Base-by-base conservation (phyloP, 2,113 vertebrate genomes). In the Limanda limanda region DNA sequence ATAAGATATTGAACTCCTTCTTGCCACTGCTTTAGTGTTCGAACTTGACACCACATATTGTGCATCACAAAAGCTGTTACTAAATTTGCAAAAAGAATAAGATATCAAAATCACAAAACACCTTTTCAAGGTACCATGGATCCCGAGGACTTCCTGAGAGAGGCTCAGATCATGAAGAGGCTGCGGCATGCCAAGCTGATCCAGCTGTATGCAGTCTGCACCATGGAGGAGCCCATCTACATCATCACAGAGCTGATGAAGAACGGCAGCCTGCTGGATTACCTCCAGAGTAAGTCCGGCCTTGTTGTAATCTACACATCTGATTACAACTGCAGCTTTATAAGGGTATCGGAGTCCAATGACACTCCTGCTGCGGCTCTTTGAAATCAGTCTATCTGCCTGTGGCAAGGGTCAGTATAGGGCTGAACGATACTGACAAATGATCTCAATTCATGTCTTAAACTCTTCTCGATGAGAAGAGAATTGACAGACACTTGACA, bases 231-330 rank as follows among this genome's bases (percentile, higher is more conserved):
- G 65, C 98, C 98, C 76, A 94, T 99, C 91, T 99, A 97, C 95
- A 99, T 99, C 92, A 95, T 99, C 92, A 99, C 98, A 0, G 98
- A 99, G 91, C 94, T 99, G 86, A 99, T 99, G 98, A 96, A 82
- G 86, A 87, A 98, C 21, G 97, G 98, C 91, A 99, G 97, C 87
- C 94, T 99, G 81, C 94, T 95, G 71, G 96, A 96, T 7, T 97
- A 98, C 83, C 95, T 99, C 31, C 95, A 95, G 90, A 96, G 98
- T 99, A 95, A 96, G 96, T 75, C 0, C 0, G 0, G 4, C 1
- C 12, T 31, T 7, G 0, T 27, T 37, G 54, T 24, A 9, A 3
- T 47, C 15, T 14, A 3, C 7, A 13, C 21, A 27, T 15, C 9
- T 37, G 24, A 45, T 72, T 15, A 27, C 24, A 1, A 3, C 6